phyloP scores from a whole-genome alignment of 2,113 vertebrate genomes.

The Calyptommatus sinebrachiatus region DNA sequence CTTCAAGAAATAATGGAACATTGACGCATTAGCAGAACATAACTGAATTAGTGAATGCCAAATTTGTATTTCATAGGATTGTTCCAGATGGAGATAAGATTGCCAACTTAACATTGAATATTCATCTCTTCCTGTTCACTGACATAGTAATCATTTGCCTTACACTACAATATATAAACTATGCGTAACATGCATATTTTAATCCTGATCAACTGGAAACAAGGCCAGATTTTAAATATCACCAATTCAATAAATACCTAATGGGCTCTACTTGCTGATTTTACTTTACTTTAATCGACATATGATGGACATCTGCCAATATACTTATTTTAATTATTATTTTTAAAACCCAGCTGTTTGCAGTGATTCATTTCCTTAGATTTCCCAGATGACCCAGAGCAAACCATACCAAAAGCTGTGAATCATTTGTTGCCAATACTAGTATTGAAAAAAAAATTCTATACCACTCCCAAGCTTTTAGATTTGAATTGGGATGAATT shows the following conservation, averaged over 20 bases:
- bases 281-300: constrained; percentile 33
- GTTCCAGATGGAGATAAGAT: too few relatives aligned
- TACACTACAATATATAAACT: constrained; percentile 9
- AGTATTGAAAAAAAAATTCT: constrained; percentile 17
- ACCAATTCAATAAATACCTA: constrained; percentile 9
- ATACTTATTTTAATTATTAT: constrained; percentile 5
- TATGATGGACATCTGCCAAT: constrained; percentile 27
- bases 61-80: too few relatives aligned
- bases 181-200: constrained; percentile 8
- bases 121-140: constrained; percentile 13
- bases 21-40: too few relatives aligned
- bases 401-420: constrained; percentile 23
- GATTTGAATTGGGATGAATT: background rate
- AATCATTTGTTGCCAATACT: constrained; percentile 33
- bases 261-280: background rate
- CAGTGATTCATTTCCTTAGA: constrained; percentile 47
- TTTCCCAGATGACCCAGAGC: constrained; percentile 50
- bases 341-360: constrained; percentile 49
- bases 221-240: constrained; percentile 28
- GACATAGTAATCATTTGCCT: background rate
- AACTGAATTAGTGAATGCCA: too few relatives aligned
- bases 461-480: background rate
- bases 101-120: background rate
- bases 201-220: background rate
- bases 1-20: too few relatives aligned